These are phyloP conservation scores for Heteromurus nitidus DNA, from an alignment of 2,888 invertebrate species.

Conservation along the genomic window DNA sequence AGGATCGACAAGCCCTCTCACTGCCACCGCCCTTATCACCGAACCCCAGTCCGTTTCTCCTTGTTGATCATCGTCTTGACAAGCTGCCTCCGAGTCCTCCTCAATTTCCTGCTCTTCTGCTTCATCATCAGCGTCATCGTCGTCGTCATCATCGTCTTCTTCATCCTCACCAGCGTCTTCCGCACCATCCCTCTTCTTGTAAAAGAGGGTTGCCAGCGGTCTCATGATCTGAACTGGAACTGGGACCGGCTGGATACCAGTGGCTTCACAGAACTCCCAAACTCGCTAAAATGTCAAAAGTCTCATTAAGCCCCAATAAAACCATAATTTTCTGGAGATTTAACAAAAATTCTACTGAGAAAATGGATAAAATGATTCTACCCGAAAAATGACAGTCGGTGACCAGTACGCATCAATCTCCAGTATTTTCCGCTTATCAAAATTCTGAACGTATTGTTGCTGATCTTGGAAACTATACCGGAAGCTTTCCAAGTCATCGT, in stretches of 20 bases:
- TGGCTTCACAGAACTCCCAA: constrained; percentile 57
- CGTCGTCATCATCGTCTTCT: constrained; percentile 33
- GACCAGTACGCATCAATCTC: constrained; percentile 69
- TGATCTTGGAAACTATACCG: constrained; percentile 46
- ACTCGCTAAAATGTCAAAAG: constrained; percentile 39
- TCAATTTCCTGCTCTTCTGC: constrained; percentile 28
- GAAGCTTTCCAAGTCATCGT: constrained; percentile 65
- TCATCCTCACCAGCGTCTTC: constrained; percentile 20
- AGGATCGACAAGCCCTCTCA: constrained; percentile 66
- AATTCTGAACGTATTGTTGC: constrained; percentile 63
- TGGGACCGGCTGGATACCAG: constrained; percentile 59
- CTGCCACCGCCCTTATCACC: constrained; percentile 55
- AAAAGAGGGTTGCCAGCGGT: constrained; percentile 26
- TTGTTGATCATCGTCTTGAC: constrained; percentile 52
- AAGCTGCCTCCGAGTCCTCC: constrained; percentile 28
- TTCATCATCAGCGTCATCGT: constrained; percentile 30
- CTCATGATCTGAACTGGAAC: constrained; percentile 62
- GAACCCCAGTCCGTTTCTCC: constrained; percentile 65
- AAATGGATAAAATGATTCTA: no score
- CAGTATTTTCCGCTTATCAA: constrained; percentile 66
- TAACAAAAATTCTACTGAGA: no score
- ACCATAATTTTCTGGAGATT: no score
- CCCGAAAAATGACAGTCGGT: constrained; percentile 56
- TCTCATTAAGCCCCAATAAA: no score
- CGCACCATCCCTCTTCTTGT: constrained; percentile 18